Evolutionary conservation across 2,113 vertebrate genomes (phyloP).

Genomic region (Aramus guarauna): DNA sequence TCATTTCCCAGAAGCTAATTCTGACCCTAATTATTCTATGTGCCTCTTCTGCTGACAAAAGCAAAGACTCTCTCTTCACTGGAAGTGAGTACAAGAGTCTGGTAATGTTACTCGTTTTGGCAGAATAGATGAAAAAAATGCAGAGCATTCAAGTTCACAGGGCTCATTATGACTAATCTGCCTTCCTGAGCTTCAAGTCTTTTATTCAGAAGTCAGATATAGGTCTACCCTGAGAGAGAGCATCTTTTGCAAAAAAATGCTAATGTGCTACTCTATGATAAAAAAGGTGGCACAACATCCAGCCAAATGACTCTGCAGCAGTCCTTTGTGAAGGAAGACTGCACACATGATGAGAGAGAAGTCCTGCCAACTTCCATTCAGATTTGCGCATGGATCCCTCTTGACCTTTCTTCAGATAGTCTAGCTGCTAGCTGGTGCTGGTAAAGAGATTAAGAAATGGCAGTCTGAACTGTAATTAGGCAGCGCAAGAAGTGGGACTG

Average conservation of each 20-base stretch:
- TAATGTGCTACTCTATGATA: background rate
- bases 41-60: background rate
- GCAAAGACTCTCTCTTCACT: background rate
- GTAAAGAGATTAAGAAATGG: background rate
- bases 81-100: background rate
- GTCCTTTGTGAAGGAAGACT: background rate
- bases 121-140: background rate
- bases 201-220: background rate
- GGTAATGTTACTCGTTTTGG: background rate
- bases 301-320: background rate
- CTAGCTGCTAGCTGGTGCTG: background rate
- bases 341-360: background rate
- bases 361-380: background rate
- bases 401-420: background rate
- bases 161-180: background rate
- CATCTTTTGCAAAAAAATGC: background rate
- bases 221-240: background rate
- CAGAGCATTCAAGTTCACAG: background rate
- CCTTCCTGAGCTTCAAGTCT: background rate
- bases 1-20: background rate
- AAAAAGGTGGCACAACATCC: background rate
- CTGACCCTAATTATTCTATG: background rate
- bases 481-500: rapidly evolving
- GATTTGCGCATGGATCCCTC: background rate
- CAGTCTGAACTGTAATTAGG: background rate